phyloP scores from a whole-genome alignment of 2,888 invertebrate genomes.

The Hemicrepidius hirtus region DNA sequence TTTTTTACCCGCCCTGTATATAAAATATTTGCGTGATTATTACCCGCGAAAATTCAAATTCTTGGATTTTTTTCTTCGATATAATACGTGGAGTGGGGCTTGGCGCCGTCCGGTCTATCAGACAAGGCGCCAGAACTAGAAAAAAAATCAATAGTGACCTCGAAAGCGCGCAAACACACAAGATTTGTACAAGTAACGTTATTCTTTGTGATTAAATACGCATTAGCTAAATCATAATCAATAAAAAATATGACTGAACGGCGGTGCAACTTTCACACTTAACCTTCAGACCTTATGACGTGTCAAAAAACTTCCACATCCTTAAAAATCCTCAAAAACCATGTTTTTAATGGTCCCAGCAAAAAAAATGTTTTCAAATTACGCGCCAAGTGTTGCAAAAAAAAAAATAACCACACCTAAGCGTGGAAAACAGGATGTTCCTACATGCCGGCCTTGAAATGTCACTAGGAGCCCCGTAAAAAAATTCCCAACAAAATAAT shows the following conservation, averaged over 20 bases:
- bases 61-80: no score
- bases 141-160: conserved; percentile 27
- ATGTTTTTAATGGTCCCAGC: no score
- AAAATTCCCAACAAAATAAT: background rate
- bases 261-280: conserved; percentile 23
- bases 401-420: conserved; percentile 17
- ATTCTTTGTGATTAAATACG: conserved; percentile 24
- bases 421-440: background rate
- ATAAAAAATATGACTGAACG: conserved; percentile 7
- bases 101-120: conserved; percentile 35
- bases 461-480: conserved; percentile 3
- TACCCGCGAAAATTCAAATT: no score
- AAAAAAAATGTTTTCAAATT: background rate
- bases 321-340: background rate
- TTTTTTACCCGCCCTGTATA: background rate
- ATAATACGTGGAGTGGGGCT: background rate
- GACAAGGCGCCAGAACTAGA: conserved; percentile 26
- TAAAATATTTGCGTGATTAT: background rate
- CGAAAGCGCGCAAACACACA: background rate
- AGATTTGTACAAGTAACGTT: background rate
- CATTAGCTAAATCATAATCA: conserved; percentile 13
- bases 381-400: background rate
- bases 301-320: background rate
- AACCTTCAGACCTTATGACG: conserved; percentile 34
- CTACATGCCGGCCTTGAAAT: conserved; percentile 21